Percentiles rank a stretch among this genome's conserved stretches.
Conservation (phyloP, 2,888 invertebrate species). For the Acheta domesticus region DNA sequence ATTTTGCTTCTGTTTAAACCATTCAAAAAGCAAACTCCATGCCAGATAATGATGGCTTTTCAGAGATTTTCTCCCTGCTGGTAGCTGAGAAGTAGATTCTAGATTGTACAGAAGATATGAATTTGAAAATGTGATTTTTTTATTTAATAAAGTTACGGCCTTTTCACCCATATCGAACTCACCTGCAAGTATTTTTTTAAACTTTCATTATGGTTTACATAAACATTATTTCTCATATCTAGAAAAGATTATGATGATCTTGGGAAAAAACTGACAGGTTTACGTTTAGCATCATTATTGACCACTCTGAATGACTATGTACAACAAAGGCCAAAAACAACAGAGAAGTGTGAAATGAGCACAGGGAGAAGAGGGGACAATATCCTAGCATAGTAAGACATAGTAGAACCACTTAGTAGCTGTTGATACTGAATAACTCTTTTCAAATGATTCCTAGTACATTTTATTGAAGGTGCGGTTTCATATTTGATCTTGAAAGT, state of each 20-base stretch:
- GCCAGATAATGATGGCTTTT: background rate
- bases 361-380: background rate
- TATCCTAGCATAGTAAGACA: background rate
- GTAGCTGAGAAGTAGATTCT: background rate
- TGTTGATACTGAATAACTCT: no score
- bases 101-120: background rate
- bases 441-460: no score
- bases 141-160: background rate
- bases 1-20: no score
- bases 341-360: background rate
- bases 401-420: background rate
- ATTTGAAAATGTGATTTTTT: background rate
- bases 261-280: background rate
- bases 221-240: no score
- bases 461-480: background rate
- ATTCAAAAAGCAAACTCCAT: no score
- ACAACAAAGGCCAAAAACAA: background rate
- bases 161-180: background rate
- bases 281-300: background rate
- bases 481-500: background rate
- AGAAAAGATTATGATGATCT: no score
- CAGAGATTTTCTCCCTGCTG: background rate
- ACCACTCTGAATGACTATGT: background rate
- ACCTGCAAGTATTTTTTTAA: background rate
- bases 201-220: background rate